Evolutionary conservation across 2,113 vertebrate species (phyloP).

Genomic region (Fukomys damarensis): DNA sequence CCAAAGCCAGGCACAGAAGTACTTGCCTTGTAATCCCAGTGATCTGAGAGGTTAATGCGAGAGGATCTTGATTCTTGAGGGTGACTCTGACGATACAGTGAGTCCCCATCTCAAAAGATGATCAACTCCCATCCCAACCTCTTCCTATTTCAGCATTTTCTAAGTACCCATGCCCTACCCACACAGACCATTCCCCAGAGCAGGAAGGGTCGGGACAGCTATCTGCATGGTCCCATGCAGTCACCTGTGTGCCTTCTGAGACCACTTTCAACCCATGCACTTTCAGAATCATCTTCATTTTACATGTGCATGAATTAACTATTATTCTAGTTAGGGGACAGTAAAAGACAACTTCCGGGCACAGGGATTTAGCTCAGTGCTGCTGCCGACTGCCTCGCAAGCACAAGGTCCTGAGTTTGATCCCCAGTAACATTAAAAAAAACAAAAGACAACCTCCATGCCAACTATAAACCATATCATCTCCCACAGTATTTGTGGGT

Average conservation of each 20-base stretch:
- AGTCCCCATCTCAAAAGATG: not conserved
- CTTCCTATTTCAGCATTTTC: not conserved
- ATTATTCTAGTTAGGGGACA: not conserved
- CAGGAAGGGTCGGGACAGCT: not conserved
- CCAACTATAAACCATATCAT: not conserved
- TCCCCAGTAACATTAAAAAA: too few species aligned
- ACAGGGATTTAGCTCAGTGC: too few species aligned
- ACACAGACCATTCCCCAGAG: not conserved
- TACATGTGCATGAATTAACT: not conserved
- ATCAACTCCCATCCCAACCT: not conserved
- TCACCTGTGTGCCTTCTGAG: accelerated
- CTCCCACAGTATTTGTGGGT: conserved; percentile 34
- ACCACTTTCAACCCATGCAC: not conserved
- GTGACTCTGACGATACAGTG: not conserved
- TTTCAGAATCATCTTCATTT: not conserved
- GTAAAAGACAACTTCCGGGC: not conserved
- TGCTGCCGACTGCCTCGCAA: too few species aligned
- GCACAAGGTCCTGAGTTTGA: too few species aligned
- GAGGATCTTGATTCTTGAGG: not conserved
- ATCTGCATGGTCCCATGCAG: not conserved
- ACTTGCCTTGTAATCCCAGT: not conserved
- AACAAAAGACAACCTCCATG: not conserved
- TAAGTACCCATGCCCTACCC: not conserved
- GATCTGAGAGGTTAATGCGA: not conserved
- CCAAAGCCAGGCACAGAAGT: not conserved